phyloP scores from a whole-genome alignment of 2,797 vertebrate genomes.

The Hippopotamyrus pictus region DNA sequence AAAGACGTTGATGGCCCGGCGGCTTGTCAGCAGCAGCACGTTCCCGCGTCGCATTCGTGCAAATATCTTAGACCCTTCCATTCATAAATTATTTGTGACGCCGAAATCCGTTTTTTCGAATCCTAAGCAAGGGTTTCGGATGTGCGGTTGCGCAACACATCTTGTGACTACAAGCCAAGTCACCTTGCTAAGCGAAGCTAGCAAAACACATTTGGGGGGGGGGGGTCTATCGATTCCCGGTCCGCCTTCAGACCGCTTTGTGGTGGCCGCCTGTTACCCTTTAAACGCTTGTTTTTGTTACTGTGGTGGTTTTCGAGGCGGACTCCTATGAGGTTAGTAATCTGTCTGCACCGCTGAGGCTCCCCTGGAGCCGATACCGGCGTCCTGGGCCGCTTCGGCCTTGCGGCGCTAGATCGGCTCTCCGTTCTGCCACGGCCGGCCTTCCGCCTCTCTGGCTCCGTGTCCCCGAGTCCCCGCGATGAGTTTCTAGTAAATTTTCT shows the following conservation, averaged over 20 bases:
- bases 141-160: not conserved
- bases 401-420: not conserved
- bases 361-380: not conserved
- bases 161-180: not conserved
- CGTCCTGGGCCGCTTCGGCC: not conserved
- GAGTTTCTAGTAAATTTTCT: not conserved
- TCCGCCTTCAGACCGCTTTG: not conserved
- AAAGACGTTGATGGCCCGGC: not conserved
- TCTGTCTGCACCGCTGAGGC: not conserved
- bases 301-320: not conserved
- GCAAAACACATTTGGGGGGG: not conserved
- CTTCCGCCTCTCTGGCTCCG: not conserved
- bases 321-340: not conserved
- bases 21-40: not conserved
- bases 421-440: not conserved
- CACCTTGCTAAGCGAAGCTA: not conserved
- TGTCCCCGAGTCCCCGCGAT: not conserved
- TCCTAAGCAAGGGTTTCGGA: not conserved
- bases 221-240: not conserved
- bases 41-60: not conserved
- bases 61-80: not conserved
- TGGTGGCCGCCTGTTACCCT: not conserved
- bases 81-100: not conserved
- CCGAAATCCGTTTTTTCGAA: not conserved
- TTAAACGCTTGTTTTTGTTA: not conserved